Conservation (phyloP, 2,888 invertebrate species). For the Thumatha senex region DNA sequence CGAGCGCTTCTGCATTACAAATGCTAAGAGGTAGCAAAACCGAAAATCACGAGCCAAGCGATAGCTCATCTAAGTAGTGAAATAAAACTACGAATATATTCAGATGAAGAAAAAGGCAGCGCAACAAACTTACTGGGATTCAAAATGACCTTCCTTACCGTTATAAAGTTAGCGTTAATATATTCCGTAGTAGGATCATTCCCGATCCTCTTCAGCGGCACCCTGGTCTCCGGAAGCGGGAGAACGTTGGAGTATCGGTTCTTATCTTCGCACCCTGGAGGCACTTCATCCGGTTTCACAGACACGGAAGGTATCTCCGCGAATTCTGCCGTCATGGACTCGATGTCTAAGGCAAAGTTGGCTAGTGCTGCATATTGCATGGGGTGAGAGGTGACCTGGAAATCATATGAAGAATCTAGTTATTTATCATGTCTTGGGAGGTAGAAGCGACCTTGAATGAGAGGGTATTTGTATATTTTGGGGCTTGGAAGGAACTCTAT, state of each 20-base stretch:
- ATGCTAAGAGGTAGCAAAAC: no score
- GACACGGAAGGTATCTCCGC: slow-evolving; percentile 90
- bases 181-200: slow-evolving; percentile 93
- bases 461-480: no score
- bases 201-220: slow-evolving; percentile 87
- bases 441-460: no score
- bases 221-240: slow-evolving; percentile 95
- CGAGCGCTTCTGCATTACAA: no score
- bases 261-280: slow-evolving; percentile 93
- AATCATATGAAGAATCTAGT: neutral
- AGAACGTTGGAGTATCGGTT: slow-evolving; percentile 97
- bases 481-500: no score
- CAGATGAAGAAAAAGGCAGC: no score
- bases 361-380: slow-evolving; percentile 91
- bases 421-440: no score
- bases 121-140: no score
- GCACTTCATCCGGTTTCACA: slow-evolving; percentile 91
- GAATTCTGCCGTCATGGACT: slow-evolving; percentile 92
- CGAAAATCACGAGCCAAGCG: no score
- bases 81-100: no score
- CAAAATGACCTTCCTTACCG: slow-evolving; percentile 83
- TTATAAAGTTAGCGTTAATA: slow-evolving; percentile 96
- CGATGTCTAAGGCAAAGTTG: slow-evolving; percentile 87
- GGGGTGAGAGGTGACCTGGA: slow-evolving; percentile 87
- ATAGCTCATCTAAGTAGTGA: no score